Evolutionary conservation across 2,888 invertebrate species (phyloP).

Genomic region (Ommatoiulus sabulosus): DNA sequence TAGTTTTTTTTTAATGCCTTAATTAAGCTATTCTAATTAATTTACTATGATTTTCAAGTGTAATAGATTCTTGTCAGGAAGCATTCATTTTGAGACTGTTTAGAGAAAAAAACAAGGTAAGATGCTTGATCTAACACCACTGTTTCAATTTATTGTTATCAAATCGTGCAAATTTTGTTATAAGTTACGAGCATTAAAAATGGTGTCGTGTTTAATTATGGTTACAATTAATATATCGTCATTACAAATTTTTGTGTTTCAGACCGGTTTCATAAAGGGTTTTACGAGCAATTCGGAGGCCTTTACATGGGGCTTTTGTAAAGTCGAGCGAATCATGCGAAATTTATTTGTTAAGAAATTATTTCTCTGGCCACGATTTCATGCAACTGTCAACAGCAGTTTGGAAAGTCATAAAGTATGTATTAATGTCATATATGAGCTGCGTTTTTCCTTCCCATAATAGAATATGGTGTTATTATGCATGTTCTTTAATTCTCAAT

Average conservation of each 20-base stretch:
- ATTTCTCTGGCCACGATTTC: slow-evolving; percentile 92
- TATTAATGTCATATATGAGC: no score
- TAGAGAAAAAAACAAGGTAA: slow-evolving; percentile 89
- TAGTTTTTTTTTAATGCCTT: background rate
- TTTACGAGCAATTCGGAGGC: slow-evolving; percentile 90
- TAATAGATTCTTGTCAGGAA: slow-evolving; percentile 88
- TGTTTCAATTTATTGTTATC: no score
- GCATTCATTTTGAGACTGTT: slow-evolving; percentile 93
- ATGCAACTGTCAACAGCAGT: slow-evolving; percentile 74
- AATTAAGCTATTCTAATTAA: background rate
- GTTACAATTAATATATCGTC: slow-evolving; percentile 1
- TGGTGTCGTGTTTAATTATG: slow-evolving; percentile 55
- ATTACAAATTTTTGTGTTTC: slow-evolving; percentile 59
- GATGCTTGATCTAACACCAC: no score
- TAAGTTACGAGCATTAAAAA: no score
- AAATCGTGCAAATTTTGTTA: no score
- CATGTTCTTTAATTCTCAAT: no score
- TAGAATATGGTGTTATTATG: no score
- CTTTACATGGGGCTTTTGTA: slow-evolving; percentile 90
- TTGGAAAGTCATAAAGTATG: slow-evolving; percentile 73
- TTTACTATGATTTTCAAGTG: slow-evolving; percentile 63
- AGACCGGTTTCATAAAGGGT: slow-evolving; percentile 95
- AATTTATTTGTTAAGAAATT: slow-evolving; percentile 91
- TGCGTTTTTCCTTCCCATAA: no score
- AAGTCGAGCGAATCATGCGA: slow-evolving; percentile 94